Base-by-base conservation (phyloP, 2,113 vertebrate genomes). In the Zonotrichia leucophrys region DNA sequence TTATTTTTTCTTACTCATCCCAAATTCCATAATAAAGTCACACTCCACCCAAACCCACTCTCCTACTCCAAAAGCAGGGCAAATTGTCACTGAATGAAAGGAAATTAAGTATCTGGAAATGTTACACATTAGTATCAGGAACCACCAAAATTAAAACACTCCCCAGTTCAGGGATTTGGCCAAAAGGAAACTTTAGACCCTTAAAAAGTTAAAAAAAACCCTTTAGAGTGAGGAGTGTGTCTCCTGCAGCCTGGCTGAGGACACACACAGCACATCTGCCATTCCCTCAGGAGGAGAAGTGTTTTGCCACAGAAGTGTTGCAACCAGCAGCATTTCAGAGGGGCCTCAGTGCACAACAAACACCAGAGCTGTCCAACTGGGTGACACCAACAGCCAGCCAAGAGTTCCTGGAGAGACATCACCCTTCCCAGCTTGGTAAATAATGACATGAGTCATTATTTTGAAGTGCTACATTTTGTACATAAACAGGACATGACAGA, bases 231-330 rank as follows among this genome's bases (percentile, higher is more conserved):
- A 41, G 41, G 41, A 41, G 41, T 6, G 12, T 14, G 41, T 44
- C 23, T 21, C 0, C 0, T 0, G 0, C 44, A 88, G 49, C 16
- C 37, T 55, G 41, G 37, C 25, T 58, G 22, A 76, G n/a, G 46
- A 89, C 25, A 70, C 14, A 8, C 5, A 47, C 17, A 83, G 41
- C 18, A 55, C 27, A 9, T 28, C 49, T 55, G 25, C 5, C 31
- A 25, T 9, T 73, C 23, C 46, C 23, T 25, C 33, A 44, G 31
- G 11, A 81, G 28, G 5, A 58, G 46, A 92, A 68, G 5, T 18
- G 21, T 27, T 83, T 44, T 73, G 39, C 15, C 44, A 82, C 8
- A 44, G 11, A 42, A 62, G 49, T 15, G 10, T 68, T 62, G 63
- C n/a, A 69, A 76, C 18, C 53, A 77, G 41, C 0, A 0, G 30